Percentiles rank a stretch among this genome's conserved stretches.
phyloP scores from a whole-genome alignment of 2,113 vertebrate species.

The Poeciliopsis retropinna region DNA sequence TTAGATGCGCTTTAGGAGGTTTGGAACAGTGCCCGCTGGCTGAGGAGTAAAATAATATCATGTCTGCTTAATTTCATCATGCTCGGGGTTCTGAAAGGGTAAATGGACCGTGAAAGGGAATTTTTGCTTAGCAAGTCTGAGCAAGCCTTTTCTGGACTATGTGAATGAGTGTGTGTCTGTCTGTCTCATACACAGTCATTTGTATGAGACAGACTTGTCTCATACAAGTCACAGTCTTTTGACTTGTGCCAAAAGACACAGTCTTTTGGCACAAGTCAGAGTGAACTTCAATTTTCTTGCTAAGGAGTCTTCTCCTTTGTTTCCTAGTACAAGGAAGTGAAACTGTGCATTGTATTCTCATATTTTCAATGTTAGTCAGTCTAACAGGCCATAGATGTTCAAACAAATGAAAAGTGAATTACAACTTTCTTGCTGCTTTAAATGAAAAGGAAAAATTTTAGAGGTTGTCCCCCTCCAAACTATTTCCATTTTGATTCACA shows the following conservation, averaged over 20 bases:
- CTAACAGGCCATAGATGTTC: neutral
- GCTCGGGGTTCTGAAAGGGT: neutral
- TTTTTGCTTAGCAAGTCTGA: neutral
- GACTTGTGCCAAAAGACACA: too few relatives aligned
- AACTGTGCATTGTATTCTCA: neutral
- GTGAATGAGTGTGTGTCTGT: neutral
- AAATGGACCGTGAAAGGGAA: neutral
- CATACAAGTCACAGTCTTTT: too few relatives aligned
- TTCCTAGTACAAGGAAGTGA: neutral
- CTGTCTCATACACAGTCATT: neutral
- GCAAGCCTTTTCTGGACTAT: too few relatives aligned
- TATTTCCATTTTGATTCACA: neutral
- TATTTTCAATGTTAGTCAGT: neutral
- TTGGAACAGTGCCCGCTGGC: too few relatives aligned
- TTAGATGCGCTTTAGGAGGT: neutral
- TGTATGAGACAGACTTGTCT: too few relatives aligned
- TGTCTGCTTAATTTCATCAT: neutral
- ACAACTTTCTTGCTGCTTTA: neutral
- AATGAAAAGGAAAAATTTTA: neutral
- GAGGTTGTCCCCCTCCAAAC: neutral
- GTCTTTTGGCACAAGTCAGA: neutral
- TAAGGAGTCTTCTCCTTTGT: neutral
- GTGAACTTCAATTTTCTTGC: neutral
- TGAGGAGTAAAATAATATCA: neutral
- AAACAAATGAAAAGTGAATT: neutral